Conservation (phyloP, 2,113 vertebrate genomes). For the Scytalopus superciliaris region DNA sequence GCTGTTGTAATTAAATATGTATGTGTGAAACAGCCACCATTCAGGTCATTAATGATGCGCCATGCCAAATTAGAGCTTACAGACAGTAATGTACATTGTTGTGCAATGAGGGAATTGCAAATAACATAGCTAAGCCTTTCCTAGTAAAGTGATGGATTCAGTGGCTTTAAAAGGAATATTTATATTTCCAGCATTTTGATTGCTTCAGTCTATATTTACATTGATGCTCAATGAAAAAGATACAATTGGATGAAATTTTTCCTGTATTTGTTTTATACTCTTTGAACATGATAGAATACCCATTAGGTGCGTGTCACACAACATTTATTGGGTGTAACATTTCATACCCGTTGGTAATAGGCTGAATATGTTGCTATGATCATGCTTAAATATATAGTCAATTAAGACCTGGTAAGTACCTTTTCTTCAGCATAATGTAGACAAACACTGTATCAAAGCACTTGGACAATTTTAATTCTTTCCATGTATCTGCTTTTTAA, state of each 20-base stretch:
- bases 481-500: slow-evolving; percentile 37
- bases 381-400: slow-evolving; percentile 69
- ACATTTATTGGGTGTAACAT: slow-evolving; percentile 72
- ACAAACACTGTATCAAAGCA: slow-evolving; percentile 55
- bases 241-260: slow-evolving; percentile 67
- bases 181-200: slow-evolving; percentile 79
- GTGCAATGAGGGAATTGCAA: slow-evolving; percentile 83
- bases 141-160: slow-evolving; percentile 76
- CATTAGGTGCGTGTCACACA: slow-evolving; percentile 64
- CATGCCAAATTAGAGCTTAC: slow-evolving; percentile 89
- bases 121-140: slow-evolving; percentile 79
- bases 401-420: slow-evolving; percentile 55
- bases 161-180: slow-evolving; percentile 79
- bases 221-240: slow-evolving; percentile 67
- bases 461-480: slow-evolving; percentile 59
- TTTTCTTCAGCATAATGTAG: slow-evolving; percentile 52
- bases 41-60: slow-evolving; percentile 94
- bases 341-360: slow-evolving; percentile 61
- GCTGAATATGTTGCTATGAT: slow-evolving; percentile 55
- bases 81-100: slow-evolving; percentile 86
- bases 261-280: slow-evolving; percentile 71
- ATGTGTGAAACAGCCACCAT: slow-evolving; percentile 94
- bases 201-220: slow-evolving; percentile 75
- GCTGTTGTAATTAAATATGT: slow-evolving; percentile 99
- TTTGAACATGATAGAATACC: slow-evolving; percentile 69